Conservation (phyloP, 1,140 invertebrate species). For the Oreohelix idahoensis region DNA sequence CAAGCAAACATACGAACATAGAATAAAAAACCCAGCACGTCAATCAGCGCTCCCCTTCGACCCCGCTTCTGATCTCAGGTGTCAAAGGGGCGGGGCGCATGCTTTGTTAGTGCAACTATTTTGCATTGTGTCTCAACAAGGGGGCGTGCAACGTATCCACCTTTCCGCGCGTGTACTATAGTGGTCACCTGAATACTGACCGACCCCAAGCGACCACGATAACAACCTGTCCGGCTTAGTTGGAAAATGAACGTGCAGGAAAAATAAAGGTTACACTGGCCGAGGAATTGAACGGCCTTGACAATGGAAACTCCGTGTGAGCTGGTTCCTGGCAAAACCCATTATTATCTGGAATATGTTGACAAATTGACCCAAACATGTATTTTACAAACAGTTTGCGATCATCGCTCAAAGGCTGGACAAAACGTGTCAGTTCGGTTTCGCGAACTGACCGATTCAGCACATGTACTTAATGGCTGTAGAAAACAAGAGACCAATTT, state of each 20-base stretch:
- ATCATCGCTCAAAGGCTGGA: not conserved
- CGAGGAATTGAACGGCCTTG: not conserved
- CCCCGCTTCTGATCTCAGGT: not conserved
- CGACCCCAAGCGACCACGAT: not conserved
- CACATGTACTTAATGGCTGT: not conserved
- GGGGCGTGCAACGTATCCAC: not conserved
- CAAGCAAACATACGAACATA: not conserved
- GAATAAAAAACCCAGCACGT: not conserved
- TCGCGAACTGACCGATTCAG: not conserved
- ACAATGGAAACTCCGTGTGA: not conserved
- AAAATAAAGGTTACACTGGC: not conserved
- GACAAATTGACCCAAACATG: conserved; percentile 4
- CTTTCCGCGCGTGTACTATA: not conserved
- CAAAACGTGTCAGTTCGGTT: not conserved
- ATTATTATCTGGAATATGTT: not conserved
- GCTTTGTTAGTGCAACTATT: not conserved
- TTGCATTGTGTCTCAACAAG: conserved; percentile 2
- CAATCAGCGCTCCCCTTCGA: not conserved
- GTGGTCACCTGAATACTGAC: not conserved
- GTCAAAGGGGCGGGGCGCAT: not conserved
- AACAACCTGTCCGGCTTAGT: not conserved
- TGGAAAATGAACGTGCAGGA: not conserved
- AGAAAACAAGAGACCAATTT: not conserved
- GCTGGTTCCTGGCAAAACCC: not conserved
- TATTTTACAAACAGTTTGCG: conserved; percentile 4